Conservation (phyloP, 2,888 invertebrate species). For the Chrysolina oricalcia region DNA sequence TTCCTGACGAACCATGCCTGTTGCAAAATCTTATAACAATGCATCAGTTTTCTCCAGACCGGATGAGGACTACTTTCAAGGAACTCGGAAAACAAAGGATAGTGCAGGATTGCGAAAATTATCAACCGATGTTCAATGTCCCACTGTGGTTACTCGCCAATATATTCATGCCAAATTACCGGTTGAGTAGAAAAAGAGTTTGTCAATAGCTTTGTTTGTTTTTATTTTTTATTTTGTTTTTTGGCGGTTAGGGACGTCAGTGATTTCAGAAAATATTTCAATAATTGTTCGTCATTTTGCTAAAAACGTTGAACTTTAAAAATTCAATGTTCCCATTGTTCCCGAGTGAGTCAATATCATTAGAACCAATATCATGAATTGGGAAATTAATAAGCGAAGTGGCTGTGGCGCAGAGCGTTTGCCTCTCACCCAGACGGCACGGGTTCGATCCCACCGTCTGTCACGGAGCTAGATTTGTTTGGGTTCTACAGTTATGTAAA, state of each 20-base stretch:
- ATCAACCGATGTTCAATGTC: slow-evolving; percentile 27
- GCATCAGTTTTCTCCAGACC: slow-evolving; percentile 53
- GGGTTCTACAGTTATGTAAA: too few species aligned
- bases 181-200: slow-evolving; percentile 24
- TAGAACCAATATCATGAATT: too few species aligned
- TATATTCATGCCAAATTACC: slow-evolving; percentile 26
- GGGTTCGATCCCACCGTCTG: too few species aligned
- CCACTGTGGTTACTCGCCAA: slow-evolving; percentile 17
- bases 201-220: slow-evolving; percentile 21
- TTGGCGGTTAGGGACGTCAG: background rate
- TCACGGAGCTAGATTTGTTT: too few species aligned
- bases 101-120: slow-evolving; percentile 22
- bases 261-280: background rate
- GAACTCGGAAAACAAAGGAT: slow-evolving; percentile 15
- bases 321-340: too few species aligned
- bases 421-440: too few species aligned
- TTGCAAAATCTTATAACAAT: slow-evolving; percentile 53
- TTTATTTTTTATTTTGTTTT: background rate
- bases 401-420: too few species aligned
- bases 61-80: slow-evolving; percentile 45
- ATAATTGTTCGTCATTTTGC: too few species aligned
- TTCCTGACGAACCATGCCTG: slow-evolving; percentile 51
- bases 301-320: too few species aligned
- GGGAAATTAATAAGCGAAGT: too few species aligned
- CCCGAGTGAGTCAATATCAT: too few species aligned